Percentiles rank a stretch among this genome's conserved stretches.
Conservation (phyloP, 2,113 vertebrate genomes). For the Rafetus swinhoei region DNA sequence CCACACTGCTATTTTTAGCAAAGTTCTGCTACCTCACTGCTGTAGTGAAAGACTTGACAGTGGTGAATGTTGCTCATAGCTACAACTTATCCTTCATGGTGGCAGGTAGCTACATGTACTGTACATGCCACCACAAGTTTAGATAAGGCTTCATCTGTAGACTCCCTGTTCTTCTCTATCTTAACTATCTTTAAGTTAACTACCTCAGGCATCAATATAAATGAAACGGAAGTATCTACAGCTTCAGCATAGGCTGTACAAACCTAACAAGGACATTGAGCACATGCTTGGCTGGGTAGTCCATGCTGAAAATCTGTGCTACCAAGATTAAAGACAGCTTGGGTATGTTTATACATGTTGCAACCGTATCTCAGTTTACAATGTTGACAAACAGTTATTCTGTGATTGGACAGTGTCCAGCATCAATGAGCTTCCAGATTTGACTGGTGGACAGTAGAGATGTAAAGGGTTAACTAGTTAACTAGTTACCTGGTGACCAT, state of each 20-base stretch:
- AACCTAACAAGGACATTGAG: neutral
- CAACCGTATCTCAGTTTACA: neutral
- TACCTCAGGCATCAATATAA: neutral
- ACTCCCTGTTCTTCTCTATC: too few relatives aligned
- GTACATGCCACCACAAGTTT: neutral
- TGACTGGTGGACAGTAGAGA: neutral
- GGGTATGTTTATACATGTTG: neutral
- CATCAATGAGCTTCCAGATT: neutral
- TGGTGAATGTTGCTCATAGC: neutral
- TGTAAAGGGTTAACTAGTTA: too few relatives aligned
- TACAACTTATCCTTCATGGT: neutral
- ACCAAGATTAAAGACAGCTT: neutral
- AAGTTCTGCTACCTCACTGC: too few relatives aligned
- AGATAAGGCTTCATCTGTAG: neutral
- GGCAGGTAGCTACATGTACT: neutral
- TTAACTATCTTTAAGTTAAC: neutral
- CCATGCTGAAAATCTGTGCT: neutral
- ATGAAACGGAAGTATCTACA: neutral
- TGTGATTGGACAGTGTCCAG: neutral
- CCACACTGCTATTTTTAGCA: too few relatives aligned
- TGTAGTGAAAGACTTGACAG: too few relatives aligned
- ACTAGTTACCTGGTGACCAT: too few relatives aligned
- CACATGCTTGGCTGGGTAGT: neutral
- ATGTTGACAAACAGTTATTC: rapidly evolving
- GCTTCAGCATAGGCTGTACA: neutral